Evolutionary conservation across 1,140 invertebrate genomes (phyloP).

Genomic region (Pseudomyrmex sp.): DNA sequence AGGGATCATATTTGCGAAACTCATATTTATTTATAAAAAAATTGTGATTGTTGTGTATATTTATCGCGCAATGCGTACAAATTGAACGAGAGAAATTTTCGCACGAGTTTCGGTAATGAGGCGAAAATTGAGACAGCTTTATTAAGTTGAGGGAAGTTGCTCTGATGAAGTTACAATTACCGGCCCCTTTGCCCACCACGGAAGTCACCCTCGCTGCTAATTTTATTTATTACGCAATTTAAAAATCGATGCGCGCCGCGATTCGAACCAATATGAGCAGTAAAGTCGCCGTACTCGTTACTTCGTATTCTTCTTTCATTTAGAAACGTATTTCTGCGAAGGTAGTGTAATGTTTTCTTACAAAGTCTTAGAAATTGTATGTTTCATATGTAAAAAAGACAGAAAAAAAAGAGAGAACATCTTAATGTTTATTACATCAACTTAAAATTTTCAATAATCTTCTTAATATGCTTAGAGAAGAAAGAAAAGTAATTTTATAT

Average conservation of each 20-base stretch:
- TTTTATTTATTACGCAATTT: conserved; percentile 85
- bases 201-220: conserved; percentile 80
- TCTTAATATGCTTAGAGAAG: background rate
- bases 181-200: conserved; percentile 69
- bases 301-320: background rate
- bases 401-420: too few species aligned
- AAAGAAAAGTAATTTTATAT: background rate
- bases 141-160: conserved; percentile 82
- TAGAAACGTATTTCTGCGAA: conserved; percentile 22
- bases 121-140: conserved; percentile 84
- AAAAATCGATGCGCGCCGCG: conserved; percentile 80
- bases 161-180: conserved; percentile 81
- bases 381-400: too few species aligned
- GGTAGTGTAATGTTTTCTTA: background rate
- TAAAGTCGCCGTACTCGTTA: background rate
- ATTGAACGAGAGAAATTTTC: conserved; percentile 80
- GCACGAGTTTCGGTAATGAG: conserved; percentile 79
- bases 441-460: background rate
- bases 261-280: conserved; percentile 74
- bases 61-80: conserved; percentile 47
- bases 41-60: background rate
- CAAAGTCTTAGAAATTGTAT: too few species aligned
- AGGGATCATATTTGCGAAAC: background rate
- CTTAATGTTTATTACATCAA: too few species aligned
- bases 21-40: conserved; percentile 30